Evolutionary conservation across 2,888 invertebrate species (phyloP).

Genomic region (Crematogaster levior): DNA sequence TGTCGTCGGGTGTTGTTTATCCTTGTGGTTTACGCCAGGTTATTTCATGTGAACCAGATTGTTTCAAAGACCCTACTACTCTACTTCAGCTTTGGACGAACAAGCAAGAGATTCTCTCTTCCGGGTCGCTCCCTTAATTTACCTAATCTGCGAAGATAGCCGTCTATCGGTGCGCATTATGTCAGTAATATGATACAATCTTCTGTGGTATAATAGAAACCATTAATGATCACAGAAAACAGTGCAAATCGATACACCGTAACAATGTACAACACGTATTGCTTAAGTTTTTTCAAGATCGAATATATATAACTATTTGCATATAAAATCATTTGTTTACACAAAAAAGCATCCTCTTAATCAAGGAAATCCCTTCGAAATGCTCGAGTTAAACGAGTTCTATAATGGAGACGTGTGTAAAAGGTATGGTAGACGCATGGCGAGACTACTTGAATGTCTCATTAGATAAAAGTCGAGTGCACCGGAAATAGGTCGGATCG

Average conservation of each 20-base stretch:
- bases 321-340: not conserved
- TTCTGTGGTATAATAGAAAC: conserved; percentile 28
- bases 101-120: conserved; percentile 20
- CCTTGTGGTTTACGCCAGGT: conserved; percentile 67
- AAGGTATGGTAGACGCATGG: not conserved
- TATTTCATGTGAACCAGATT: conserved; percentile 50
- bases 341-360: not conserved
- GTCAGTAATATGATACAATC: conserved; percentile 62
- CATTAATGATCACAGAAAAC: not conserved
- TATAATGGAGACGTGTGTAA: not conserved
- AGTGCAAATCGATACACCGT: not conserved
- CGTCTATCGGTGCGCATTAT: conserved; percentile 44
- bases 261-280: not conserved
- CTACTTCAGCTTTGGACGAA: conserved; percentile 38
- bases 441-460: conserved; percentile 24
- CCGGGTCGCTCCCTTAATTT: conserved; percentile 55
- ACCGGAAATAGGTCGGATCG: conserved; percentile 55
- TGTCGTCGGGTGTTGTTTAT: conserved; percentile 61
- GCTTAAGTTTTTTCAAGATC: not conserved
- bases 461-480: conserved; percentile 38
- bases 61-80: conserved; percentile 23
- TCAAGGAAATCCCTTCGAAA: not conserved
- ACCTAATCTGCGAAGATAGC: conserved; percentile 58
- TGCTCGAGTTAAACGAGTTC: not conserved
- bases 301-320: not conserved